Evolutionary conservation across 2,113 vertebrate genomes (phyloP), one percentile per base, ranked within the genome.

Genomic region (Psettodes erumei): DNA sequence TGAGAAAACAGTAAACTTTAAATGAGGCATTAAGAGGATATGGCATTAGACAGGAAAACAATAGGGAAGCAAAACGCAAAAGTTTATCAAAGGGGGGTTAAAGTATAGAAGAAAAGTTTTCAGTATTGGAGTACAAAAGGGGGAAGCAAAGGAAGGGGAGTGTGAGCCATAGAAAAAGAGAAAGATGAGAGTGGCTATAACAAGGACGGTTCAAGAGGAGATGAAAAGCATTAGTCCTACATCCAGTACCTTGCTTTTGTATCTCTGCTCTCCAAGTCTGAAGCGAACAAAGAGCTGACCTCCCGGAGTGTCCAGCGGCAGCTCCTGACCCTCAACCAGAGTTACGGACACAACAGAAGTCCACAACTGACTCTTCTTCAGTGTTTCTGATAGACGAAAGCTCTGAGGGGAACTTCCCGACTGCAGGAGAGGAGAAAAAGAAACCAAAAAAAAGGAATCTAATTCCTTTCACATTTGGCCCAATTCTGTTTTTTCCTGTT

Each of bases 351-450:
- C 92, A 35, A 96, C 94, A 2, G 95, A 95, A 0, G 93, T 96
- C 98, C 98, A 99, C 71, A 98, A 86, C 82, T 99, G 97, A 81
- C 92, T 95, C 89, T 96, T 99, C 83, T 62, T 94, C 83, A 96
- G 42, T 1, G 91, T 79, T 5, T 98, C 97, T 0, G 93, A 93
- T 50, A 91, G 79, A 23, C 82, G 75, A 6, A 32, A 19, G 38
- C 9, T 83, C 42, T 88, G 85, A 30, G 75, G 37, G 1, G 45
- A 40, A 18, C 65, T 38, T 40, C 51, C 71, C 1, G 63, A 19
- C 90, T 94, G 85, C n/a, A 75, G 32, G 13, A 61, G 38, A 25
- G 50, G 38, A 56, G 50, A 43, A 12, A 19, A 21, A 13, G 6
- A 43, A 28, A 55, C 2, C 35, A 37, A 42, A 13, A 25, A 50